Conservation (phyloP, 2,888 invertebrate genomes). For the Magallana nippona region DNA sequence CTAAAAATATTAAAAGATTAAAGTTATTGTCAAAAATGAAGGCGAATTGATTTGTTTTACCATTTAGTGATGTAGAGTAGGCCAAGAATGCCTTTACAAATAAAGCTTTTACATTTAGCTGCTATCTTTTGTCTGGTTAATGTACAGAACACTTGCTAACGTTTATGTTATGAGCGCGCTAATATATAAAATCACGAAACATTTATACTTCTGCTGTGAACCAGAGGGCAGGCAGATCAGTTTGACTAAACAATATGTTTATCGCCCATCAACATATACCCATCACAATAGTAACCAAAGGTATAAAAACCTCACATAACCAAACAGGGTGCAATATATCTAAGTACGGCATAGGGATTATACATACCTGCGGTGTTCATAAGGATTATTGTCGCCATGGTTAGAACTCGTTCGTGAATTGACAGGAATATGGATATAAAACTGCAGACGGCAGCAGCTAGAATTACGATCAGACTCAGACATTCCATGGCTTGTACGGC, state of each 20-base stretch:
- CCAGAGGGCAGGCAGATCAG: too few relatives aligned
- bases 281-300: too few relatives aligned
- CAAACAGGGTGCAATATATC: too few relatives aligned
- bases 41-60: neutral
- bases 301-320: too few relatives aligned
- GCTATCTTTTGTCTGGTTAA: too few relatives aligned
- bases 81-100: neutral
- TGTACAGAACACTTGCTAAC: neutral
- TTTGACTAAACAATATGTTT: too few relatives aligned
- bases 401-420: neutral
- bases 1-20: neutral
- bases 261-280: too few relatives aligned
- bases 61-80: too few relatives aligned
- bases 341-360: too few relatives aligned
- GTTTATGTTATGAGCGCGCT: too few relatives aligned
- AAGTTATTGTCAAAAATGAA: neutral
- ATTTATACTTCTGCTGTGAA: too few relatives aligned
- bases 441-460: neutral
- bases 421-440: neutral
- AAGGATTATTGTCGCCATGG: neutral
- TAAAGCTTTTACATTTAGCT: neutral
- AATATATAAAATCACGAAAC: too few relatives aligned
- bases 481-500: slow-evolving; percentile 2
- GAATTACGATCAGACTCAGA: neutral
- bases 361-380: slow-evolving; percentile 8